Conservation (phyloP, 2,888 invertebrate genomes). For the Drosophila limbata region DNA sequence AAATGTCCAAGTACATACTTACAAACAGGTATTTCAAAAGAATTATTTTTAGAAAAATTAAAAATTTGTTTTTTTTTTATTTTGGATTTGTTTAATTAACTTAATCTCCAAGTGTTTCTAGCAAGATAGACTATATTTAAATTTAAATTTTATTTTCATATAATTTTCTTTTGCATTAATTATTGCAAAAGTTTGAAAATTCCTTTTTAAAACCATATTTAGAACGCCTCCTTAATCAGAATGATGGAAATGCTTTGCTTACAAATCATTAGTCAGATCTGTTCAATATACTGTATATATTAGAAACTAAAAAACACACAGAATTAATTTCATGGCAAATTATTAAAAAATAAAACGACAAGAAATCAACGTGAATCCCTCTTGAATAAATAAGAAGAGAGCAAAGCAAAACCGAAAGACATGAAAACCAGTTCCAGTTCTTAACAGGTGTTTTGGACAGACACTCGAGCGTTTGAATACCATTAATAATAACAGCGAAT, state of each 20-base stretch:
- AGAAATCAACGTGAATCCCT: constrained; percentile 24
- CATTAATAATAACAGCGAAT: constrained; percentile 68
- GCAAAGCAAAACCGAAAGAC: constrained; percentile 9
- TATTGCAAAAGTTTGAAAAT: too few relatives aligned
- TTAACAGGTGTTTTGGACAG: constrained; percentile 67
- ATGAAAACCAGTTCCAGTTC: constrained; percentile 66
- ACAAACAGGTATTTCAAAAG: neutral
- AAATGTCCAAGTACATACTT: neutral
- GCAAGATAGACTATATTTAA: neutral
- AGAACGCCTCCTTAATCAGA: neutral
- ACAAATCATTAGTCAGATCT: neutral
- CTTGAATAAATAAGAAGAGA: constrained; percentile 21
- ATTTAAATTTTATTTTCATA: neutral
- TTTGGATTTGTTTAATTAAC: neutral
- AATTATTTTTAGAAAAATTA: constrained; percentile 2
- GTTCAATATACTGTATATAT: neutral
- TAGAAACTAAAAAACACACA: constrained; percentile 17
- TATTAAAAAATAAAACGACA: constrained; percentile 32
- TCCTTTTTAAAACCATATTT: too few relatives aligned
- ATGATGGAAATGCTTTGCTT: neutral
- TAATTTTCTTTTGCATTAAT: neutral
- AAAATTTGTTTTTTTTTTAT: neutral
- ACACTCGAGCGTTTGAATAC: constrained; percentile 53
- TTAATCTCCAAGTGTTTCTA: neutral
- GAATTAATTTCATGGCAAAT: constrained; percentile 64